Conservation (phyloP, 2,113 vertebrate genomes). For the Pao palembangensis region DNA sequence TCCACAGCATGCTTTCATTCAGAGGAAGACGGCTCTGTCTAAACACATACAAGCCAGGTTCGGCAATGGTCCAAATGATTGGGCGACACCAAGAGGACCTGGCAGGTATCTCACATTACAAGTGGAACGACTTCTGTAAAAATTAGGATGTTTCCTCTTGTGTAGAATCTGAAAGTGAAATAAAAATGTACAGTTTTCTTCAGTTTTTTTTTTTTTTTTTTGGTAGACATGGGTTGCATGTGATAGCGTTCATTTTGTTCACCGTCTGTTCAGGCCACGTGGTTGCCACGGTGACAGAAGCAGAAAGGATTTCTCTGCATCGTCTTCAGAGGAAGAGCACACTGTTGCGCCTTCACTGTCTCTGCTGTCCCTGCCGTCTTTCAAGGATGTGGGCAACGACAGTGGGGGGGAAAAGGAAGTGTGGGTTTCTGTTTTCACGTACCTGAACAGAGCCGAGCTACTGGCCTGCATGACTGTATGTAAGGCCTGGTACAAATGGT, state of each 20-base stretch:
- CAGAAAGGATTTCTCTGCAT: conserved; percentile 44
- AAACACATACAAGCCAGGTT: conserved; percentile 70
- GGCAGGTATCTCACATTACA: conserved; percentile 44
- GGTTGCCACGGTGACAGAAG: conserved; percentile 32
- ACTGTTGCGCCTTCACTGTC: conserved; percentile 51
- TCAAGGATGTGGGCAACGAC: conserved; percentile 72
- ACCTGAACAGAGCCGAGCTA: conserved; percentile 86
- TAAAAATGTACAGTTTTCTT: no score
- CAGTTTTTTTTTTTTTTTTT: no score
- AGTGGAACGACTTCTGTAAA: not conserved
- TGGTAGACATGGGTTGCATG: no score
- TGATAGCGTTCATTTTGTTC: not conserved
- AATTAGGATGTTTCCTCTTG: no score
- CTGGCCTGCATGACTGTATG: conserved; percentile 97
- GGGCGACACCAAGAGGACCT: conserved; percentile 52
- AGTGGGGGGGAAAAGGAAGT: conserved; percentile 85
- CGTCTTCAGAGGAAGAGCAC: conserved; percentile 68
- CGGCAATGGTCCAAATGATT: conserved; percentile 49
- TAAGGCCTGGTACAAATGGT: conserved; percentile 99
- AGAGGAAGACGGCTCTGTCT: conserved; percentile 78
- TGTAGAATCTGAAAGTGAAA: no score
- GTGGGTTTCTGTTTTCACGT: conserved; percentile 95
- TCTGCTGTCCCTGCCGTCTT: conserved; percentile 67
- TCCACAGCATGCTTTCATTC: conserved; percentile 68
- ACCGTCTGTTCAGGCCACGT: conserved; percentile 34